These are phyloP conservation scores for Sepiola atlantica DNA, from an alignment of 2,888 invertebrate species.

Conservation along the genomic window DNA sequence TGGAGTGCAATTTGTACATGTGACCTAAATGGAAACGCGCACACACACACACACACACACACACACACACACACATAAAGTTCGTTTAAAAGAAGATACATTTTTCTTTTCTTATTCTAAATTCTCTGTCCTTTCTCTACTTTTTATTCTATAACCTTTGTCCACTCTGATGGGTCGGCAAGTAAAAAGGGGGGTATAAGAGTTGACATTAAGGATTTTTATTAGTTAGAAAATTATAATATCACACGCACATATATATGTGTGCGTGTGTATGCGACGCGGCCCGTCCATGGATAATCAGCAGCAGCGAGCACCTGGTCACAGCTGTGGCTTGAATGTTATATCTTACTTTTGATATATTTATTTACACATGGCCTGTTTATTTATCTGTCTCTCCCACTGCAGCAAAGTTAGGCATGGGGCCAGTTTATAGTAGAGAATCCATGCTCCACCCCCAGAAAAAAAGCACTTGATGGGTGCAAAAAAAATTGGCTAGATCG, in stretches of 20 bases:
- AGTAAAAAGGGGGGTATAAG: background rate
- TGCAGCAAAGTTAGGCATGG: no score
- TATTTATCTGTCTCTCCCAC: no score
- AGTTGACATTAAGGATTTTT: background rate
- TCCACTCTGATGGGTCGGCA: background rate
- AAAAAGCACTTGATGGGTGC: no score
- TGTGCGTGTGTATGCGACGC: background rate
- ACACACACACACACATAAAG: background rate
- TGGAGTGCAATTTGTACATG: slow-evolving; percentile 47
- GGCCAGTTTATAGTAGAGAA: no score
- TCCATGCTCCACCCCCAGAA: no score
- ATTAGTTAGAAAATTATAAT: no score
- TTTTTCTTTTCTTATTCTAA: background rate
- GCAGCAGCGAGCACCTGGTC: background rate
- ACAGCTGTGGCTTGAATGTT: no score
- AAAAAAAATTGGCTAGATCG: no score
- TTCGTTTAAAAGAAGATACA: background rate
- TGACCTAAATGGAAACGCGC: slow-evolving; percentile 35
- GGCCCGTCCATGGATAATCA: background rate
- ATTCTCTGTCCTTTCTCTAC: no score
- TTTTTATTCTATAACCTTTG: background rate
- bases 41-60: background rate
- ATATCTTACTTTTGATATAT: no score
- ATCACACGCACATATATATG: no score
- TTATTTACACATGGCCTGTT: no score